Base-by-base conservation (phyloP, 1,140 invertebrate species). In the Caenorhabditis inopinata region DNA sequence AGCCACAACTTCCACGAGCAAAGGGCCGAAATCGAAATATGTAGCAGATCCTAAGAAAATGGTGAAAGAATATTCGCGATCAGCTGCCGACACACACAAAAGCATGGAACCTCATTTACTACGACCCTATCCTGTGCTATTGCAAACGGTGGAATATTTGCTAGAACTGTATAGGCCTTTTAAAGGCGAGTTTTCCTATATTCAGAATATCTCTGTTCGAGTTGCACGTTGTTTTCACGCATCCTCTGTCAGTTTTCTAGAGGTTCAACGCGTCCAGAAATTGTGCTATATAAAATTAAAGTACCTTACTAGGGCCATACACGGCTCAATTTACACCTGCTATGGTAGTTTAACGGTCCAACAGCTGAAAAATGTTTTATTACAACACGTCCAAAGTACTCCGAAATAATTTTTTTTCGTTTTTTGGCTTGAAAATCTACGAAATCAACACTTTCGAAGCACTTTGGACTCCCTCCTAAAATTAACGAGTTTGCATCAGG, bases 31-130 rank as follows among this genome's bases (percentile, higher is more conserved):
- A 38, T 68, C 58, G 1, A 58, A 62, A 27, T 47, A 18, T n/a
- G 18, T 35, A 7, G 49, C 76, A 16, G 38, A 62, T 25, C 38
- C 49, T 16, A 1, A 25, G 6, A 58, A 62, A 35, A 78, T 78
- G 76, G 76, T 78, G 18, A 78, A 78, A 68, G 49, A 78, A 25
- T 62, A 62, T 23, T 62, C 76, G 2, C 32, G 76, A 25, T 78
- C 76, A 6, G 76, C 76, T n/a, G 76, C 76, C 29, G 76, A 53
- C 32, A 68, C 58, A 23, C 38, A 53, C n/a, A 78, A 78, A 42
- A 21, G 25, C 23, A 23, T 42, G 4, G 25, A 58, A 25, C 32
- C 49, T 4, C 51, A 78, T 27, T n/a, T 48, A 18, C 21, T 78
- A 18, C 32, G 76, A 12, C 76, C 76, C 6, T 35, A 27, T 18